Percentiles rank a stretch among this genome's conserved stretches.
phyloP scores from a whole-genome alignment of 2,797 vertebrate genomes.

The Cebuella pygmaea region DNA sequence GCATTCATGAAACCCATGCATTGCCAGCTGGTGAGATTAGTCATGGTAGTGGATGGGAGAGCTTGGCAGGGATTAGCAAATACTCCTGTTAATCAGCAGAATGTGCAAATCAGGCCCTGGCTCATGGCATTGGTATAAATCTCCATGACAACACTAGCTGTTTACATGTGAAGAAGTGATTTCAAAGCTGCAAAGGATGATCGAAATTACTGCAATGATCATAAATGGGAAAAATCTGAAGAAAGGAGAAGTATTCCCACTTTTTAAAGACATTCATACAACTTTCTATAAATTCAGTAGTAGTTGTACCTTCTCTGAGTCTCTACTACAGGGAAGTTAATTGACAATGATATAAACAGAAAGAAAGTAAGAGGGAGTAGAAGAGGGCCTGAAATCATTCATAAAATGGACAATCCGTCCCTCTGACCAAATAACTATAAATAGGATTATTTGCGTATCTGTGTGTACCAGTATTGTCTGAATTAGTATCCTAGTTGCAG shows the following conservation, averaged over 20 bases:
- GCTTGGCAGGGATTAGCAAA: conserved; percentile 46
- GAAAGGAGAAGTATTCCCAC: background rate
- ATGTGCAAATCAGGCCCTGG: conserved; percentile 28
- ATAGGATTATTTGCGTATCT: background rate
- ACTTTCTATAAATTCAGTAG: background rate
- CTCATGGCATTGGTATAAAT: conserved; percentile 33
- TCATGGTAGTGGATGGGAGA: conserved; percentile 30
- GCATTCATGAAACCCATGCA: conserved; percentile 31
- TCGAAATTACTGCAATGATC: background rate
- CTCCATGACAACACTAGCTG: conserved; percentile 40
- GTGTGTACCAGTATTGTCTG: background rate
- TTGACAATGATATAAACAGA: background rate
- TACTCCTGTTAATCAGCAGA: conserved; percentile 48
- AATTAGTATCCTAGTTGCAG: background rate
- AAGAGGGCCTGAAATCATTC: background rate
- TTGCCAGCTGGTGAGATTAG: conserved; percentile 12
- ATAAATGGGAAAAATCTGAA: background rate
- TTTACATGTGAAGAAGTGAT: conserved; percentile 52
- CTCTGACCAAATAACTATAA: background rate
- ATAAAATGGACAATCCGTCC: conserved; percentile 5
- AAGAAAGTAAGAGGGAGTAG: background rate
- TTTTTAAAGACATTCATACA: conserved; percentile 31
- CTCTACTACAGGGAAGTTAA: background rate
- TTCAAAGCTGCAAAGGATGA: conserved; percentile 12
- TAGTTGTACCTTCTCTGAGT: background rate